These are phyloP conservation scores for Cossypha dichroa DNA, from an alignment of 2,797 vertebrate species.

Conservation along the genomic window DNA sequence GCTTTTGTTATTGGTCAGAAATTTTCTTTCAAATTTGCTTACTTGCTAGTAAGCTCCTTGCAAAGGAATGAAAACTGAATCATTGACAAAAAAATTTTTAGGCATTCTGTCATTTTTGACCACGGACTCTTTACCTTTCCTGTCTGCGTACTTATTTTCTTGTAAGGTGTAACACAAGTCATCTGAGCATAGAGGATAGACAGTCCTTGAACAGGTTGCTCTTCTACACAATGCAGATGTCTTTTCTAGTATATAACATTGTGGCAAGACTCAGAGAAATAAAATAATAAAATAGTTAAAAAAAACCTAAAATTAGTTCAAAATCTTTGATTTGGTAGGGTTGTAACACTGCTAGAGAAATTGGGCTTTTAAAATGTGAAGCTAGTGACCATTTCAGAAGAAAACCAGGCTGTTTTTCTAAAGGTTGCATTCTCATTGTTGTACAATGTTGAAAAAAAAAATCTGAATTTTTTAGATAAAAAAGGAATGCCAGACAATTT, in stretches of 20 bases:
- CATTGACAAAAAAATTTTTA: fast-evolving
- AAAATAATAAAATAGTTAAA: background rate
- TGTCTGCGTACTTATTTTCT: fast-evolving
- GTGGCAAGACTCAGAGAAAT: background rate
- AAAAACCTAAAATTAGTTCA: background rate
- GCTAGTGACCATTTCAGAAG: background rate
- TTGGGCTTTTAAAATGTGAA: background rate
- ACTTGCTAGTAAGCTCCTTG: background rate
- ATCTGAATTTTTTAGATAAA: background rate
- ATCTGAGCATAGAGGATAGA: background rate
- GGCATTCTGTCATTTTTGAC: background rate
- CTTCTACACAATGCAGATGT: background rate
- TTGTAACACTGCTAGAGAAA: background rate
- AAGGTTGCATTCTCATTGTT: conserved; percentile 76
- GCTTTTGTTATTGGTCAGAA: background rate
- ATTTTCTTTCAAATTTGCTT: background rate
- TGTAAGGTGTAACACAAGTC: background rate
- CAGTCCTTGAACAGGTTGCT: background rate
- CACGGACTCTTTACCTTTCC: background rate
- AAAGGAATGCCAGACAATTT: conserved; percentile 71
- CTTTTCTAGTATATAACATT: background rate
- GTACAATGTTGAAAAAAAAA: conserved; percentile 21
- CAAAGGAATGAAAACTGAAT: background rate
- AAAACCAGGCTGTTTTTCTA: conserved; percentile 17
- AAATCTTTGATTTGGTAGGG: background rate